phyloP scores from a whole-genome alignment of 2,797 vertebrate genomes.

The Gymnocypris eckloni region DNA sequence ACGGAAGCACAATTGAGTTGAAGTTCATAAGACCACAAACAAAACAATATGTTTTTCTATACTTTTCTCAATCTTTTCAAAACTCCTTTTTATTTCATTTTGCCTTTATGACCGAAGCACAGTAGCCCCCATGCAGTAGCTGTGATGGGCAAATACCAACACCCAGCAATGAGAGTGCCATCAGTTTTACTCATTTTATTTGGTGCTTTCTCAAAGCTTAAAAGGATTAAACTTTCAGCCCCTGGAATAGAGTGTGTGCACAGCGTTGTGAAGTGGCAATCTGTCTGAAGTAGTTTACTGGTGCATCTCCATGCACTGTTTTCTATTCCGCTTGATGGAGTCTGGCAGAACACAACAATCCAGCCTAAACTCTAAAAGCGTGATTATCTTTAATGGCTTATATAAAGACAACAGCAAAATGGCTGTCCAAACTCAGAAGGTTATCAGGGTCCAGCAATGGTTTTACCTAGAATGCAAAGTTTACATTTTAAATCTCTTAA shows the following conservation, averaged over 20 bases:
- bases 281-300: slow-evolving; percentile 62
- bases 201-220: slow-evolving; percentile 48
- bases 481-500: background rate
- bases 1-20: background rate
- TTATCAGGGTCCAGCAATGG: slow-evolving; percentile 21
- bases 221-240: slow-evolving; percentile 58
- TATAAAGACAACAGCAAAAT: slow-evolving; percentile 54
- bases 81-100: slow-evolving; percentile 27
- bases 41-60: slow-evolving; percentile 11
- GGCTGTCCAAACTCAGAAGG: slow-evolving; percentile 31
- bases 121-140: background rate
- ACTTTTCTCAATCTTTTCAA: background rate
- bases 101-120: slow-evolving; percentile 34
- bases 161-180: slow-evolving; percentile 37
- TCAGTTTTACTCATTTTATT: slow-evolving; percentile 56
- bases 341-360: slow-evolving; percentile 55
- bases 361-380: slow-evolving; percentile 56
- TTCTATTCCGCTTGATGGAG: slow-evolving; percentile 55
- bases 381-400: slow-evolving; percentile 63
- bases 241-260: slow-evolving; percentile 62
- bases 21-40: slow-evolving; percentile 13
- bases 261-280: slow-evolving; percentile 61
- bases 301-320: slow-evolving; percentile 57
- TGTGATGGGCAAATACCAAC: slow-evolving; percentile 36
- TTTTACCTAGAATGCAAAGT: slow-evolving; percentile 43